Conservation (phyloP, 2,888 invertebrate species). For the Homarus gammarus region DNA sequence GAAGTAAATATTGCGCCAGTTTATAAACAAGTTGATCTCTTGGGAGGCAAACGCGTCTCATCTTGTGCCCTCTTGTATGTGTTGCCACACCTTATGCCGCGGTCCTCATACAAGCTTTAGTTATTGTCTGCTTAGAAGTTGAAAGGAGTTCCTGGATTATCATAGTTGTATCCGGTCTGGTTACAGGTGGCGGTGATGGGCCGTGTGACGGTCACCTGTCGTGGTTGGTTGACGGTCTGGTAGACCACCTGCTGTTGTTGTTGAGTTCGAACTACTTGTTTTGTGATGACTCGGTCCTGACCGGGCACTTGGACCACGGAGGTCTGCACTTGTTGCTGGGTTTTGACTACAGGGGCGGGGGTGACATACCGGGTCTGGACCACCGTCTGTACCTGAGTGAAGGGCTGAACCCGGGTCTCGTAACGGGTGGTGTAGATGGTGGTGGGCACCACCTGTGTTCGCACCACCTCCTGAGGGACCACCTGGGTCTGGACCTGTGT, state of each 20-base stretch:
- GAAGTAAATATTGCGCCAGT: background rate
- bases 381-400: conserved; percentile 69
- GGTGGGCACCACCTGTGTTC: conserved; percentile 61
- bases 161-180: conserved; percentile 69
- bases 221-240: conserved; percentile 65
- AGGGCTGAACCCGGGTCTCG: conserved; percentile 52
- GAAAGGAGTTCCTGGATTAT: conserved; percentile 53
- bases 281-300: conserved; percentile 55
- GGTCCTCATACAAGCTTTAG: no score
- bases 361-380: conserved; percentile 66
- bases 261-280: conserved; percentile 58
- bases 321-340: conserved; percentile 53
- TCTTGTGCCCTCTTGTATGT: conserved; percentile 7
- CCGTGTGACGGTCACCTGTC: conserved; percentile 60
- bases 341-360: conserved; percentile 50
- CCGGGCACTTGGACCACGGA: conserved; percentile 72
- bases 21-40: background rate
- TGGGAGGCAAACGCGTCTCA: conserved; percentile 25
- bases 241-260: conserved; percentile 60
- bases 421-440: conserved; percentile 64
- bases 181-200: conserved; percentile 57
- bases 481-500: conserved; percentile 57
- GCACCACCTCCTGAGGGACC: conserved; percentile 66
- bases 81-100: no score
- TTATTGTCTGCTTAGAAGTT: conserved; percentile 38